These are phyloP conservation scores for Hybos culiciformis DNA, from an alignment of 2,888 invertebrate genomes.

Conservation along the genomic window DNA sequence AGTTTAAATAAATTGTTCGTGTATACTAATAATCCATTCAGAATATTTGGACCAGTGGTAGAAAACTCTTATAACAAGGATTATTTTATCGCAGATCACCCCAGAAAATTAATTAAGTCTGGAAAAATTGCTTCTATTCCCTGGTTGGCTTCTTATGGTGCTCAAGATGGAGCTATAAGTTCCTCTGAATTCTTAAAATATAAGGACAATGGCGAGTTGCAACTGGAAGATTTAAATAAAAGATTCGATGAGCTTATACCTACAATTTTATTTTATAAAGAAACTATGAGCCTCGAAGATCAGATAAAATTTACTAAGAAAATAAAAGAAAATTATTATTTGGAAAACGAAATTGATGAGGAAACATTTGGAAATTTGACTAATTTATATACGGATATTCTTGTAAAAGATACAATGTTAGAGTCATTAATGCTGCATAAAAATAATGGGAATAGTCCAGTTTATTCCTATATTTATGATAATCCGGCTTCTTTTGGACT, in stretches of 20 bases:
- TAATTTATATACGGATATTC: neutral
- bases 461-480: neutral
- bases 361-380: neutral
- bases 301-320: neutral
- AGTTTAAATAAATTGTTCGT: too few species aligned
- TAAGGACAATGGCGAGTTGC: neutral
- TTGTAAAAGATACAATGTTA: neutral
- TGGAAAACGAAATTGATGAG: neutral
- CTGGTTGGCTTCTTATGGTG: conserved; percentile 49
- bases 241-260: conserved; percentile 45
- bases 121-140: conserved; percentile 48
- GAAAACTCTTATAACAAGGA: conserved; percentile 38
- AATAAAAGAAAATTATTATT: neutral
- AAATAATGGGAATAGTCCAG: too few species aligned
- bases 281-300: conserved; percentile 16
- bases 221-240: conserved; percentile 25
- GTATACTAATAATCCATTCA: conserved; percentile 52
- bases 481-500: neutral
- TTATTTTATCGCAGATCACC: conserved; percentile 50
- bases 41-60: conserved; percentile 54
- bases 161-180: conserved; percentile 58
- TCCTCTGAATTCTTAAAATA: conserved; percentile 30
- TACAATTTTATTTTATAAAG: conserved; percentile 45
- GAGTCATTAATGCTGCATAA: neutral
- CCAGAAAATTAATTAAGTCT: conserved; percentile 42